Conservation (phyloP, 2,888 invertebrate genomes). For the Drosophila maculinotata region DNA sequence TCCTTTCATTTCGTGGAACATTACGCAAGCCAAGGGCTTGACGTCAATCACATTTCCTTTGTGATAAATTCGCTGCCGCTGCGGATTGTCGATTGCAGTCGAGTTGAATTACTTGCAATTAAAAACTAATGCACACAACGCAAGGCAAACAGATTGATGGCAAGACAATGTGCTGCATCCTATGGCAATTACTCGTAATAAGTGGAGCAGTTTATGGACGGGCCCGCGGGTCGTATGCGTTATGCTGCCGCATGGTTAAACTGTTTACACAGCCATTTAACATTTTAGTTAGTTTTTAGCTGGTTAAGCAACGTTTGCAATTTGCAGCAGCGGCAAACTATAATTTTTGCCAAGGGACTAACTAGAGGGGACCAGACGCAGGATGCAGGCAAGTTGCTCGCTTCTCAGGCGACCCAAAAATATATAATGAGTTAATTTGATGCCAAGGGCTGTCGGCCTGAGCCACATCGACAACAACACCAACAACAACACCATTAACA, state of each 20-base stretch:
- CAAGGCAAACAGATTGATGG: conserved; percentile 52
- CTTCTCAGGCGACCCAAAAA: conserved; percentile 59
- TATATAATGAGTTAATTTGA: conserved; percentile 76
- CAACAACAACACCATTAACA: not conserved
- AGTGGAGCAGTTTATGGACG: conserved; percentile 27
- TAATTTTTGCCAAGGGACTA: conserved; percentile 26
- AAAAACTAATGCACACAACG: conserved; percentile 64
- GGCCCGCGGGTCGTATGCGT: conserved; percentile 40
- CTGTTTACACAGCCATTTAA: conserved; percentile 66
- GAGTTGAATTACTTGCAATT: conserved; percentile 73
- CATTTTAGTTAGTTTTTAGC: conserved; percentile 45
- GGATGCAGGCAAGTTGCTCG: conserved; percentile 18
- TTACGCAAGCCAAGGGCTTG: conserved; percentile 56
- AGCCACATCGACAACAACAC: conserved; percentile 19
- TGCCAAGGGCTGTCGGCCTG: conserved; percentile 44
- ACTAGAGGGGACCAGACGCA: not conserved
- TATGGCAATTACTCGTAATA: conserved; percentile 57
- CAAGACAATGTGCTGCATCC: conserved; percentile 44
- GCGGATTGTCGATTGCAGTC: conserved; percentile 51
- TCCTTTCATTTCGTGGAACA: conserved; percentile 69
- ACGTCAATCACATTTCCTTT: conserved; percentile 73
- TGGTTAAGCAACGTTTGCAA: conserved; percentile 59
- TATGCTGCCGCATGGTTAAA: conserved; percentile 54
- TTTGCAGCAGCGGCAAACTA: conserved; percentile 46
- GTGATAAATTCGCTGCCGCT: conserved; percentile 66